These are phyloP conservation scores for Fopius arisanus DNA, from an alignment of 1,140 invertebrate species.

Conservation along the genomic window DNA sequence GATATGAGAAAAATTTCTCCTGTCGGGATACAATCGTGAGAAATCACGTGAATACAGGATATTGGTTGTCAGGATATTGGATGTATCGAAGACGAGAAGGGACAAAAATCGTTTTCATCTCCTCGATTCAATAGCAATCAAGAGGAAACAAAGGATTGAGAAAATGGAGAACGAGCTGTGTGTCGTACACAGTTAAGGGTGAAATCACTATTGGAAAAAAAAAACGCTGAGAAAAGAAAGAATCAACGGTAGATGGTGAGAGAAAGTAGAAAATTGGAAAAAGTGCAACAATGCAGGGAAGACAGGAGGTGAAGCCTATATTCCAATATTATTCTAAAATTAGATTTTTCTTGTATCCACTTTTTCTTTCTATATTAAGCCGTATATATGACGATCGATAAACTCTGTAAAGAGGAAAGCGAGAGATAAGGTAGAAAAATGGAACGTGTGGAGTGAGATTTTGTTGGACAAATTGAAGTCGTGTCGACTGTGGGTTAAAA, in stretches of 20 bases:
- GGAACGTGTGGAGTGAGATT: not conserved
- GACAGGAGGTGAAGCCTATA: not conserved
- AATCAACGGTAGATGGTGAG: not conserved
- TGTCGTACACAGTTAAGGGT: conserved; percentile 1
- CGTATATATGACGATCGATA: not conserved
- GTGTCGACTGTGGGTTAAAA: not conserved
- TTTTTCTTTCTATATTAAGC: not conserved
- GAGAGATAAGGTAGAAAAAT: not conserved
- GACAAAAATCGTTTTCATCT: conserved; percentile 45
- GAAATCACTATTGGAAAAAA: not conserved
- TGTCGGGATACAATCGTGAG: not conserved
- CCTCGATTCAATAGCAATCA: conserved; percentile 42
- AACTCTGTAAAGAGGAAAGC: not conserved
- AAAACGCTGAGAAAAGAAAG: not conserved
- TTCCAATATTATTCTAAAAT: conserved; percentile 22
- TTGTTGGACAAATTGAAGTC: not conserved
- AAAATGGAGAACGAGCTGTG: not conserved
- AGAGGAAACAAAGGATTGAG: conserved; percentile 41
- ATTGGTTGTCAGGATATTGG: not conserved
- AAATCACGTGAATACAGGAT: not conserved
- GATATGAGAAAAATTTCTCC: not conserved
- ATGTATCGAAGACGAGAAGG: not conserved
- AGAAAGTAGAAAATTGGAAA: not conserved
- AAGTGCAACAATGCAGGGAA: not conserved
- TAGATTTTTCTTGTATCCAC: not conserved